Conservation (phyloP, 2,888 invertebrate genomes). For the Campopleginae sp. region DNA sequence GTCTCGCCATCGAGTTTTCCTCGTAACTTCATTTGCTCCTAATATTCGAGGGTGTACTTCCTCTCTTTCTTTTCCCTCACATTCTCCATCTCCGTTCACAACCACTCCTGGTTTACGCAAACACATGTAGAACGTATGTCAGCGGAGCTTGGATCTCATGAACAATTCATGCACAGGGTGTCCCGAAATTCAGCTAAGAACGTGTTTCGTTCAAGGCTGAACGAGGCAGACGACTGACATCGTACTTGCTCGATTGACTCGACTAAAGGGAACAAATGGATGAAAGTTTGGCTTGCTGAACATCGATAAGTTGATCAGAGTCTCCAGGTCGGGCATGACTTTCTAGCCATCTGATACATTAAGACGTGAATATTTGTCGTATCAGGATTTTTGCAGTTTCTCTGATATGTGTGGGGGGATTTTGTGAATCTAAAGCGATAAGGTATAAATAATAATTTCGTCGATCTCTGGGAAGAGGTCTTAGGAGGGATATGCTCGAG, state of each 20-base stretch:
- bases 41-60: slow-evolving; percentile 48
- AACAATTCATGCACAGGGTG: not conserved
- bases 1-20: slow-evolving; percentile 48
- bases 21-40: slow-evolving; percentile 68
- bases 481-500: slow-evolving; percentile 51
- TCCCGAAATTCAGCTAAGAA: not conserved
- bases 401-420: slow-evolving; percentile 42
- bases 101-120: slow-evolving; percentile 13
- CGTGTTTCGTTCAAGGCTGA: not conserved
- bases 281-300: not conserved
- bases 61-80: not conserved
- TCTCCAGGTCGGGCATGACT: not conserved
- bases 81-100: slow-evolving; percentile 1
- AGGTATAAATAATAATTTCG: slow-evolving; percentile 65
- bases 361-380: not conserved
- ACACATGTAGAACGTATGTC: slow-evolving; percentile 2
- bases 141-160: slow-evolving; percentile 3
- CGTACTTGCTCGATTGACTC: no score
- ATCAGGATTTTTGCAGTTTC: slow-evolving; percentile 46
- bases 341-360: not conserved
- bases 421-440: slow-evolving; percentile 46
- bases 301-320: not conserved
- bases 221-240: no score
- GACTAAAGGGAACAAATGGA: not conserved
- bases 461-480: slow-evolving; percentile 57